Evolutionary conservation across 2,888 invertebrate genomes (phyloP).

Genomic region (Mongoloraphidia duomilia): DNA sequence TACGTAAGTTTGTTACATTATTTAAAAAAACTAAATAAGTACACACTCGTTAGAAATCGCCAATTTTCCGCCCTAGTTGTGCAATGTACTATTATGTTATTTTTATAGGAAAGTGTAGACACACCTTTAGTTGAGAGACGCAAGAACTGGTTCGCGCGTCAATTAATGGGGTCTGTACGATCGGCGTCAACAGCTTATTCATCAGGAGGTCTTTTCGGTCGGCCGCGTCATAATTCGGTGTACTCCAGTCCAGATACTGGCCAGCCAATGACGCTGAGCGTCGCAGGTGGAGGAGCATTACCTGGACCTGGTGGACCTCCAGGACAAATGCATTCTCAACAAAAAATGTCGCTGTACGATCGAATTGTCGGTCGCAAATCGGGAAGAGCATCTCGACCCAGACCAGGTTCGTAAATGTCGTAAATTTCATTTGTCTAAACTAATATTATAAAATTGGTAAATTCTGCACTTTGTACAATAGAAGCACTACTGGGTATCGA

Average conservation of each 20-base stretch:
- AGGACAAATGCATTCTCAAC: constrained; percentile 30
- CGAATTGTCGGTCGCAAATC: constrained; percentile 70
- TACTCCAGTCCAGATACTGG: constrained; percentile 38
- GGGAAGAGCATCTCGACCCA: constrained; percentile 28
- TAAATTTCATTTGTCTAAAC: no score
- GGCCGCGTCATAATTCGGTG: constrained; percentile 66
- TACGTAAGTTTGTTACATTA: constrained; percentile 48
- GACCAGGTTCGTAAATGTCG: no score
- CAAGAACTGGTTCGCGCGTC: constrained; percentile 79
- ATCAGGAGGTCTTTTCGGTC: constrained; percentile 59
- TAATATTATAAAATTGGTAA: no score
- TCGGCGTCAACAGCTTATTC: constrained; percentile 79
- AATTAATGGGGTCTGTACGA: constrained; percentile 74
- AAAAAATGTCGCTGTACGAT: constrained; percentile 73
- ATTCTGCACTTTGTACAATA: no score
- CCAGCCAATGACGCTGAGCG: constrained; percentile 13
- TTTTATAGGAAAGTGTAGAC: constrained; percentile 69
- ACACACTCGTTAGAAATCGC: no score
- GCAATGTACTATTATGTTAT: constrained; percentile 4
- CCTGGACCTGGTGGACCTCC: constrained; percentile 43
- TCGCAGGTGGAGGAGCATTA: constrained; percentile 22
- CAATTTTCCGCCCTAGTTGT: background rate
- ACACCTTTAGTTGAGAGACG: constrained; percentile 73
- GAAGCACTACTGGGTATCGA: no score
- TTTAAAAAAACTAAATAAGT: background rate